phyloP scores from a whole-genome alignment of 2,888 invertebrate genomes.

The Limnephilus rhombicus region DNA sequence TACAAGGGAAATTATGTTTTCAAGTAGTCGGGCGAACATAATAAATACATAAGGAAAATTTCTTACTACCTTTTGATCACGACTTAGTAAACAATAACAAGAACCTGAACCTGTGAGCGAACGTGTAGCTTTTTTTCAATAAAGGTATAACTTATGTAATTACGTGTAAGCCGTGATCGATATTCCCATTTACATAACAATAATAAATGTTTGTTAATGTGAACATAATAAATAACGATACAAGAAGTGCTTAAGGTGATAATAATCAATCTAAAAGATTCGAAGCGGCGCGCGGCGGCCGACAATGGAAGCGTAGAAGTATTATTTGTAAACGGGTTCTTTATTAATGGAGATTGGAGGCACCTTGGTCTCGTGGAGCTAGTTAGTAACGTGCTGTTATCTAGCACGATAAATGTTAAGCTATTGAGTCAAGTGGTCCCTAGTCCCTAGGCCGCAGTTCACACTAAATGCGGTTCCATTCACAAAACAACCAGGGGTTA shows the following conservation, averaged over 20 bases:
- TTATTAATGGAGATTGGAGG: neutral
- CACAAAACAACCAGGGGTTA: neutral
- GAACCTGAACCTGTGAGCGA: no score
- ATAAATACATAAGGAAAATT: neutral
- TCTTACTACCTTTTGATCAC: neutral
- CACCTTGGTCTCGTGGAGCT: neutral
- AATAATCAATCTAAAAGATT: conserved; percentile 11
- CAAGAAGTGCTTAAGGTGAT: conserved; percentile 3
- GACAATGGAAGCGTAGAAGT: neutral
- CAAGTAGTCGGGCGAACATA: neutral
- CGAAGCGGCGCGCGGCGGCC: neutral
- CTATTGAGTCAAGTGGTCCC: neutral
- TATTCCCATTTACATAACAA: neutral
- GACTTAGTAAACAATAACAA: neutral
- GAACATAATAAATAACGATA: neutral
- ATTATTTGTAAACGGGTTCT: conserved; percentile 3
- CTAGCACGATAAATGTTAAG: neutral
- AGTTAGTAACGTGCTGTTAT: neutral
- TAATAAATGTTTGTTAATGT: neutral
- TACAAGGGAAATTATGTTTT: no score
- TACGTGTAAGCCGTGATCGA: neutral
- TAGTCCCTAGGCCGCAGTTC: neutral
- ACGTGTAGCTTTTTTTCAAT: no score
- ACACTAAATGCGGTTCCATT: neutral
- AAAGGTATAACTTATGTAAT: neutral